Base-by-base conservation (phyloP, 2,113 vertebrate species). In the Seriola aureovittata region DNA sequence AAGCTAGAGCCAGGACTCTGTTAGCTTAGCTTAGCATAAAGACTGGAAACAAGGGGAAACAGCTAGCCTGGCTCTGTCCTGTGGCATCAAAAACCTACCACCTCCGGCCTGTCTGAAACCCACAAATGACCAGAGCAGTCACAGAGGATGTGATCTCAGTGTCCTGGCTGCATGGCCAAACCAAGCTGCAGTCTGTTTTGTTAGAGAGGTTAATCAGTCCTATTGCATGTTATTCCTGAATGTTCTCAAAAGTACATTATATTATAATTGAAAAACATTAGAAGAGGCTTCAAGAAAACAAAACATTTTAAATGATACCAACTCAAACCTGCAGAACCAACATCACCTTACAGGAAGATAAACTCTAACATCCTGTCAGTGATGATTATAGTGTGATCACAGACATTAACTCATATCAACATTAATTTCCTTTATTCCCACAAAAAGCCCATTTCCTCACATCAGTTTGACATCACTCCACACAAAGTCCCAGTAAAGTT, bases 291-390 rank as follows among this genome's bases (percentile, higher is more conserved):
- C n/a, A 57, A 57, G n/a, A 12, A 57, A 57, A 57, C 10, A 0
- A 3, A 25, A 57, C 11, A 32, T 7, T 29, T 36, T 17, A 52
- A 55, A 25, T n/a, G 14, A 63, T 25, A 59, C 58, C 40, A 48
- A 1, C 17, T 78, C 42, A 79, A 67, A 82, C 67, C 32, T 23
- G 48, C 63, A 19, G n/a, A 62, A 57, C 17, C 60, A 14, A 21
- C 12, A 38, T 38, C 48, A 50, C 77, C n/a, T 77, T 9, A 2
- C 59, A 44, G 50, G 57, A 86, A 75, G 70, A 78, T 72, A 84
- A 81, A 74, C 80, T 67, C 17, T 69, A 58, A 73, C 81, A 70
- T 78, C 78, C 86, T 67, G 70, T 81, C 81, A 48, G 44, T 38
- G 76, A 57, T 34, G 68, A 78, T 48, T 63, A 54, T 62, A 67